phyloP scores from a whole-genome alignment of 2,113 vertebrate species.

The Poeciliopsis prolifica region DNA sequence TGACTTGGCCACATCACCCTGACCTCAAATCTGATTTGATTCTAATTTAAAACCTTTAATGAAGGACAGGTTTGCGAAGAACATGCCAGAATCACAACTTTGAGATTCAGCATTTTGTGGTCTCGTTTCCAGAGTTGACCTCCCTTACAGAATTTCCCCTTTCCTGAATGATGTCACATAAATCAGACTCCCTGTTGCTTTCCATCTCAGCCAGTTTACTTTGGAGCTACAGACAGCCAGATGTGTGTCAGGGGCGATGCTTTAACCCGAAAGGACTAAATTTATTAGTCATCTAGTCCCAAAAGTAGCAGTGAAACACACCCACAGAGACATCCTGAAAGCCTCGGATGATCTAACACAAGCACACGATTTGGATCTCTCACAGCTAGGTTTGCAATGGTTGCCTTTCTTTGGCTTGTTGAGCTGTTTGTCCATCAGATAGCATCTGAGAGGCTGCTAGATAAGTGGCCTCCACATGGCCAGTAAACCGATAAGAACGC shows the following conservation, averaged over 20 bases:
- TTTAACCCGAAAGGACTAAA: not conserved
- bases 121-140: not conserved
- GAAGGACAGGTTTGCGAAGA: not conserved
- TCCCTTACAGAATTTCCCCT: constrained; percentile 8
- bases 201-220: constrained; percentile 19
- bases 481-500: not conserved
- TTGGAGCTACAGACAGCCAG: not conserved
- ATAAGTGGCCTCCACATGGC: constrained; percentile 1
- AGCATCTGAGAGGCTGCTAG: constrained; percentile 8
- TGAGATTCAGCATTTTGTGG: not conserved
- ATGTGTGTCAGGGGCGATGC: not conserved
- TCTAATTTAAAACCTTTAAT: no score
- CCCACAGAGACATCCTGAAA: not conserved
- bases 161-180: constrained; percentile 29
- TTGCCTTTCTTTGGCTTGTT: not conserved
- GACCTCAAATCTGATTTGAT: no score
- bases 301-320: not conserved
- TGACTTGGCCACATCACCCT: no score
- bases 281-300: constrained; percentile 6
- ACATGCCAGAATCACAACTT: no score
- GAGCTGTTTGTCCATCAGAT: constrained; percentile 9
- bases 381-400: not conserved
- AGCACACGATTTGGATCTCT: not conserved
- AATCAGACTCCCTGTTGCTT: constrained; percentile 16
- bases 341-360: not conserved